A percentile compares a stretch with the other conserved stretches of the same genome.
These are phyloP conservation scores for Cassiopea xamachana DNA, from an alignment of 30 jellyfish, hydroid and myxozoan genomes.

Conservation along the genomic window DNA sequence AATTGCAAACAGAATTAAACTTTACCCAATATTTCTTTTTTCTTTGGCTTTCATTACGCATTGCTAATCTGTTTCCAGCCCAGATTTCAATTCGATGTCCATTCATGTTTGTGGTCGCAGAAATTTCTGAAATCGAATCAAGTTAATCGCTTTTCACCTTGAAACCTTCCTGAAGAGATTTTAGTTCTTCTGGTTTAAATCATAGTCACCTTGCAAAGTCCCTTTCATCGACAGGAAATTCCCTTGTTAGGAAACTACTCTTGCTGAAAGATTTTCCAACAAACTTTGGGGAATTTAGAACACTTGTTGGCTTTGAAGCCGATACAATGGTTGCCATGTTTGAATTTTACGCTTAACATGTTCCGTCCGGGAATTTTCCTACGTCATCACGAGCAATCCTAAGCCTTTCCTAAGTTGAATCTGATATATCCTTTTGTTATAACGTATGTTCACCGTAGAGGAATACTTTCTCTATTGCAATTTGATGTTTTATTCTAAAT, in stretches of 20 bases:
- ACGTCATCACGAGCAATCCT: too few relatives aligned
- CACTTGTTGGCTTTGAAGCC: background rate
- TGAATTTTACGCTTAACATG: background rate
- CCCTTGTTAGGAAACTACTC: background rate
- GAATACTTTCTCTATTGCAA: too few relatives aligned
- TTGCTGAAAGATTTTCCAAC: background rate
- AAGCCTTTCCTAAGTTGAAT: too few relatives aligned
- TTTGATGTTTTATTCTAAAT: background rate
- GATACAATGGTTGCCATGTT: background rate
- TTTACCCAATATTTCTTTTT: background rate
- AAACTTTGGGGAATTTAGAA: background rate
- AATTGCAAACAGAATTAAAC: background rate
- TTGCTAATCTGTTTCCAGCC: background rate
- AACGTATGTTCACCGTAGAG: too few relatives aligned
- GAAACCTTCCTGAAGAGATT: background rate
- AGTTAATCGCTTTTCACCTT: background rate
- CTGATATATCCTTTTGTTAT: too few relatives aligned
- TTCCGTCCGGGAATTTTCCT: too few relatives aligned
- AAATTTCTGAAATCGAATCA: background rate
- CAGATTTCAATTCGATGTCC: background rate
- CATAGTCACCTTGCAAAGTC: background rate
- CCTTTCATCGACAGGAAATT: background rate
- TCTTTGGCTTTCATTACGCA: background rate
- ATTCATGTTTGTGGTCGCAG: background rate
- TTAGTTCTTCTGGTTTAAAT: too few relatives aligned